Conservation (phyloP, 2,888 invertebrate species). For the Amphipoea oculea region DNA sequence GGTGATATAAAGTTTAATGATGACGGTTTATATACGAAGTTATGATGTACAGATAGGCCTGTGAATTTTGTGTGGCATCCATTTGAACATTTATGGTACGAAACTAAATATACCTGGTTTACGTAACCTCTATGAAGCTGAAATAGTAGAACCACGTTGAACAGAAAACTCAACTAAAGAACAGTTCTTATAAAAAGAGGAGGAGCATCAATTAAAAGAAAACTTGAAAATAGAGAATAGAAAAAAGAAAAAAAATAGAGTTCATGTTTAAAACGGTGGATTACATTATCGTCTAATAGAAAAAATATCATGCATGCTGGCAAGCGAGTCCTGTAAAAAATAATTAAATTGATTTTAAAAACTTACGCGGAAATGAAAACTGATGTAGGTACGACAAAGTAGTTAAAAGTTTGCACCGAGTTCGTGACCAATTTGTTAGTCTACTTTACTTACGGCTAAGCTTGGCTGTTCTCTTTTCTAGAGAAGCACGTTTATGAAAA, state of each 20-base stretch:
- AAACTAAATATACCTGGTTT: slow-evolving; percentile 26
- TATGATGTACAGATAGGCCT: slow-evolving; percentile 40
- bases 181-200: neutral
- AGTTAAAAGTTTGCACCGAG: neutral
- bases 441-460: neutral
- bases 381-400: slow-evolving; percentile 5
- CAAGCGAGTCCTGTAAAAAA: neutral
- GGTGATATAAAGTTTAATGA: slow-evolving; percentile 60
- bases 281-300: neutral
- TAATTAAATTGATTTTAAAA: slow-evolving; percentile 4
- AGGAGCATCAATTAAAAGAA: neutral
- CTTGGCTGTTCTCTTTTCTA: neutral
- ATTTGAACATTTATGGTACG: slow-evolving; percentile 37
- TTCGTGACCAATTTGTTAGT: slow-evolving; percentile 3
- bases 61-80: slow-evolving; percentile 27
- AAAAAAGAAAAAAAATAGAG: neutral
- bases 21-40: slow-evolving; percentile 44
- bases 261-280: neutral
- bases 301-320: neutral
- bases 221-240: neutral
- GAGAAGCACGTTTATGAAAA: neutral
- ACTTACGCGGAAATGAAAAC: slow-evolving; percentile 7
- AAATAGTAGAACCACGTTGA: neutral
- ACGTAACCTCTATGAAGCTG: slow-evolving; percentile 10
- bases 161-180: neutral